These are phyloP conservation scores for Scolopax bukidnonensis DNA, from an alignment of 2,797 vertebrate genomes.

Conservation along the genomic window DNA sequence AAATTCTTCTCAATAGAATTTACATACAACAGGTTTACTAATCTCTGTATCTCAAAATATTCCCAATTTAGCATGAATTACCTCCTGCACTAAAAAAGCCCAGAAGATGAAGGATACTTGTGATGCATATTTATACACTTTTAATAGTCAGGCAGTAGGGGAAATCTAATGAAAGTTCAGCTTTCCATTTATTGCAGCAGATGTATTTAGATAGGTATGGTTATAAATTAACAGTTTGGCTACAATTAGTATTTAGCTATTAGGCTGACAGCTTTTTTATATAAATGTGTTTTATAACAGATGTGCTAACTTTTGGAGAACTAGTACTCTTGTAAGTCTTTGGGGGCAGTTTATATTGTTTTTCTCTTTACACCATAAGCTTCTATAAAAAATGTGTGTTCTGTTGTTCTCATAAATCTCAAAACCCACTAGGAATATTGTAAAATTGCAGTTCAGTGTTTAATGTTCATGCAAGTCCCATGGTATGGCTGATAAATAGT, in stretches of 20 bases:
- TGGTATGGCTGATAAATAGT: conserved; percentile 61
- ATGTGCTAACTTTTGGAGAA: conserved; percentile 35
- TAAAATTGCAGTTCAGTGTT: conserved; percentile 62
- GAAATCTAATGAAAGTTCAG: conserved; percentile 33
- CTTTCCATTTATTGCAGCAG: conserved; percentile 32
- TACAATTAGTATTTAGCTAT: conserved; percentile 3
- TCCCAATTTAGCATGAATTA: background rate
- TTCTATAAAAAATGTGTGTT: conserved; percentile 33
- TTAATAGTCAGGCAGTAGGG: conserved; percentile 34
- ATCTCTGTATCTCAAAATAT: background rate
- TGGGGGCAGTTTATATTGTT: conserved; percentile 44
- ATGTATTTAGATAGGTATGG: conserved; percentile 27
- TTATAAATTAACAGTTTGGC: conserved; percentile 37
- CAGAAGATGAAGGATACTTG: background rate
- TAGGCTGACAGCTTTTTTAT: background rate
- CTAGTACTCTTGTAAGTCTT: conserved; percentile 29
- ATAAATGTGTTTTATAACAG: background rate
- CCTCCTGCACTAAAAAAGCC: background rate
- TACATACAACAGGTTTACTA: background rate
- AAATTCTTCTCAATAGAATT: background rate
- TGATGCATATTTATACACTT: conserved; percentile 5
- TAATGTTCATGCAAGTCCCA: conserved; percentile 63
- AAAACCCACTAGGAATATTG: conserved; percentile 33
- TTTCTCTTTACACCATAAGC: conserved; percentile 34
- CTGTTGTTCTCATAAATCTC: conserved; percentile 63